Percentiles rank a stretch among this genome's conserved stretches.
phyloP scores from a whole-genome alignment of 2,888 invertebrate genomes.

The Sussaba pulchella region DNA sequence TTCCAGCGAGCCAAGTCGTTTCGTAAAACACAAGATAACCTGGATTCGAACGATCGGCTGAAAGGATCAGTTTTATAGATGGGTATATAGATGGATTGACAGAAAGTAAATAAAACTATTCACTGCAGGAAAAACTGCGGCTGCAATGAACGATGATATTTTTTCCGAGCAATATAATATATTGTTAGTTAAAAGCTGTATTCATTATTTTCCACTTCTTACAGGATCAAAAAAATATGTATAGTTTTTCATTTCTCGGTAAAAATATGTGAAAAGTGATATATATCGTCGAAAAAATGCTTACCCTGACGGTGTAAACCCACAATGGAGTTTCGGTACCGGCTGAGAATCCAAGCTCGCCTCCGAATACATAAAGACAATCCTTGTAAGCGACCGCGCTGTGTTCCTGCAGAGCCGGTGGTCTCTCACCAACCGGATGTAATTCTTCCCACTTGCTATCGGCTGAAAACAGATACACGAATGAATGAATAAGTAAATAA shows the following conservation, averaged over 20 bases:
- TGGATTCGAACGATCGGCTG: constrained; percentile 36
- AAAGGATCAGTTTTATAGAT: background rate
- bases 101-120: background rate
- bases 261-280: background rate
- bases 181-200: background rate
- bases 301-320: constrained; percentile 92
- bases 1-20: constrained; percentile 48
- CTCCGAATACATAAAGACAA: constrained; percentile 93
- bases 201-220: no score
- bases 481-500: background rate
- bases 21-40: constrained; percentile 46
- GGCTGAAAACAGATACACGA: constrained; percentile 85
- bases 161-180: no score
- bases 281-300: constrained; percentile 15
- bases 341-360: constrained; percentile 92
- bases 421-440: constrained; percentile 89
- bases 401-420: constrained; percentile 94
- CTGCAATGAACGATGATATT: no score
- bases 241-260: no score
- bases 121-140: no score
- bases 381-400: constrained; percentile 91
- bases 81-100: constrained; percentile 13
- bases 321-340: constrained; percentile 93
- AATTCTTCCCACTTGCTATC: constrained; percentile 91
- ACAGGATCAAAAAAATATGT: no score